These are phyloP conservation scores for Heliconius melpomene DNA, from an alignment of 1,140 invertebrate species.

Conservation along the genomic window DNA sequence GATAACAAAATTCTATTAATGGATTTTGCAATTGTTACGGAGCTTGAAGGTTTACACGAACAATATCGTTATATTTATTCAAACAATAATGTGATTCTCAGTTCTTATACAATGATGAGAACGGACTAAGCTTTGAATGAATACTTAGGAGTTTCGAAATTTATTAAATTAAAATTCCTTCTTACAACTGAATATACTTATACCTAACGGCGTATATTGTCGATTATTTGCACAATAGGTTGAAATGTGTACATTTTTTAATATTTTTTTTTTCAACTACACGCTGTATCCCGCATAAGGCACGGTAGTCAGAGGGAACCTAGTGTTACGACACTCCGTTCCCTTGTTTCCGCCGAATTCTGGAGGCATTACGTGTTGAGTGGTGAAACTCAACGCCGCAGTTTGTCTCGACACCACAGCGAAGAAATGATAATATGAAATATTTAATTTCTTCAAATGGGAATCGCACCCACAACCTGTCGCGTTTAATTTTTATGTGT, in stretches of 20 bases:
- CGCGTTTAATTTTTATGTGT: too few relatives aligned
- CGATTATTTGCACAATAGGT: not conserved
- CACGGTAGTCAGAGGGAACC: too few relatives aligned
- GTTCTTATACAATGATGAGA: conserved; percentile 44
- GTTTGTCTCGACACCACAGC: too few relatives aligned
- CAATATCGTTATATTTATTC: conserved; percentile 38
- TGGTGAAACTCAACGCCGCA: too few relatives aligned
- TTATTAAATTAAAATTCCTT: not conserved
- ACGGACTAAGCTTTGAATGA: conserved; percentile 1
- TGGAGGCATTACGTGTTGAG: too few relatives aligned
- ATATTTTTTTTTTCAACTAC: too few relatives aligned
- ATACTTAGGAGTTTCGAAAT: not conserved
- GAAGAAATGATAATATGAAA: not conserved
- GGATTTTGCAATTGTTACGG: not conserved
- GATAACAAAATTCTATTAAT: not conserved
- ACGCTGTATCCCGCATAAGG: too few relatives aligned
- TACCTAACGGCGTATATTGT: not conserved
- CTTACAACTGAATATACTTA: not conserved
- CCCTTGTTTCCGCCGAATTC: too few relatives aligned
- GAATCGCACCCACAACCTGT: too few relatives aligned
- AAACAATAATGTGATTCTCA: conserved; percentile 46
- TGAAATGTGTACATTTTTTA: too few relatives aligned
- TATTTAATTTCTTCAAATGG: too few relatives aligned
- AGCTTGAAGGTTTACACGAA: conserved; percentile 4
- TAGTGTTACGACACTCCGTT: too few relatives aligned